Base-by-base conservation (phyloP, 2,888 invertebrate species). In the Eupelmus urozonus region DNA sequence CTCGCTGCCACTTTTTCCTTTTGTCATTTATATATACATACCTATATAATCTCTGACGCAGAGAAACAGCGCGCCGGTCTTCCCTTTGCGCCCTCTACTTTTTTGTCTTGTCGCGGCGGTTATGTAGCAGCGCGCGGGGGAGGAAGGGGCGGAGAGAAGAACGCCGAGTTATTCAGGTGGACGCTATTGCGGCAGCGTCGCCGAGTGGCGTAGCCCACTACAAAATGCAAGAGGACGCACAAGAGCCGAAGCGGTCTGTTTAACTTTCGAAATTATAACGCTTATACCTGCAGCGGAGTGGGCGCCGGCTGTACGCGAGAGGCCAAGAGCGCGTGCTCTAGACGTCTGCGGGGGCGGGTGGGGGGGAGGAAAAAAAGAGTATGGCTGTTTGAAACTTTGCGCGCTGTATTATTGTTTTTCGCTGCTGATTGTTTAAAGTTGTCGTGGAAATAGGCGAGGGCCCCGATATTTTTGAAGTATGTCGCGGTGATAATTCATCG, bases 241-340 rank as follows among this genome's bases (percentile, higher is more conserved):
- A 60, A 27, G 42, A 57, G 73, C 7, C 27, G 45, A 49, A 20
- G 29, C 20, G 16, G 25, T 18, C 25, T 67, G 67, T 75, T 67
- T 60, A 42, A 69, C 53, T 67, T 75, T 60, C 20, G 51, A 75
- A 75, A 75, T 67, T 53, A 53, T 53, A 62, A 62, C 76, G 45
- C 49, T 34, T 29, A n/a, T n/a, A 34, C n/a, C n/a, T 34, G 9
- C 18, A 11, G 7, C 1, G 7, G 3, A 34, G n/a, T n/a, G n/a
- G n/a, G n/a, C n/a, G n/a, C n/a, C n/a, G n/a, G n/a, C n/a, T 34
- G 34, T 34, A 34, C 5, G 9, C 34, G 9, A 34, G 34, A 45
- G 45, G 2, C 45, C n/a, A n/a, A n/a, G n/a, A n/a, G n/a, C n/a
- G n/a, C n/a, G n/a, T n/a, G 45, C 16, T 34, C 9, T 34, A 34